These are phyloP conservation scores for Rhinatrema bivittatum DNA, from an alignment of 2,797 vertebrate genomes.

Conservation along the genomic window DNA sequence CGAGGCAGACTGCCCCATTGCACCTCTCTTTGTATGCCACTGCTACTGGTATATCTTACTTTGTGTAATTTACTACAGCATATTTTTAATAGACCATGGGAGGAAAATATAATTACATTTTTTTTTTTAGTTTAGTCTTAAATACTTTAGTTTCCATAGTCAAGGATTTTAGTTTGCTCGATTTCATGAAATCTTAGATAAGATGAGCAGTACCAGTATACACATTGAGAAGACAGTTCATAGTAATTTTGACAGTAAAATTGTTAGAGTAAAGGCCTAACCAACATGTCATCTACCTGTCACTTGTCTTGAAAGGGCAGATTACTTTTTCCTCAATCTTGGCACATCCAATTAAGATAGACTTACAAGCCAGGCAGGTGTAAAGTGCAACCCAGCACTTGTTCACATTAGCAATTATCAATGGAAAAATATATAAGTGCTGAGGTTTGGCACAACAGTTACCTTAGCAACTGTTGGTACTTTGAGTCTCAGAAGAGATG, in stretches of 20 bases:
- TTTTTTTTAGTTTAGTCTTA: too few relatives aligned
- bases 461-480: slow-evolving; percentile 44
- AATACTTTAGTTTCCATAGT: too few relatives aligned
- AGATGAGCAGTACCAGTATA: slow-evolving; percentile 8
- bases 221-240: slow-evolving; percentile 38
- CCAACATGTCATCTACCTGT: slow-evolving; percentile 56
- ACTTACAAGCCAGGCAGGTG: slow-evolving; percentile 54
- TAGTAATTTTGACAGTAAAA: slow-evolving; percentile 55
- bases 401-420: slow-evolving; percentile 64
- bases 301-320: slow-evolving; percentile 55
- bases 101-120: too few relatives aligned
- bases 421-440: slow-evolving; percentile 48
- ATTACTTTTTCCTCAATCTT: slow-evolving; percentile 58
- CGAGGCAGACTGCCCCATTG: too few relatives aligned
- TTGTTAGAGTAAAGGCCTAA: slow-evolving; percentile 46
- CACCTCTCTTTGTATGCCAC: too few relatives aligned
- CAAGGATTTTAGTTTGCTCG: too few relatives aligned
- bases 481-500: slow-evolving; percentile 29
- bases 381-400: slow-evolving; percentile 56
- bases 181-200: too few relatives aligned
- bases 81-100: too few relatives aligned
- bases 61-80: too few relatives aligned
- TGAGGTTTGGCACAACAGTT: slow-evolving; percentile 46
- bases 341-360: slow-evolving; percentile 64
- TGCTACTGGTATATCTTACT: too few relatives aligned